Conservation (phyloP, 2,797 vertebrate genomes). For the Hypotaenidia philippensis region DNA sequence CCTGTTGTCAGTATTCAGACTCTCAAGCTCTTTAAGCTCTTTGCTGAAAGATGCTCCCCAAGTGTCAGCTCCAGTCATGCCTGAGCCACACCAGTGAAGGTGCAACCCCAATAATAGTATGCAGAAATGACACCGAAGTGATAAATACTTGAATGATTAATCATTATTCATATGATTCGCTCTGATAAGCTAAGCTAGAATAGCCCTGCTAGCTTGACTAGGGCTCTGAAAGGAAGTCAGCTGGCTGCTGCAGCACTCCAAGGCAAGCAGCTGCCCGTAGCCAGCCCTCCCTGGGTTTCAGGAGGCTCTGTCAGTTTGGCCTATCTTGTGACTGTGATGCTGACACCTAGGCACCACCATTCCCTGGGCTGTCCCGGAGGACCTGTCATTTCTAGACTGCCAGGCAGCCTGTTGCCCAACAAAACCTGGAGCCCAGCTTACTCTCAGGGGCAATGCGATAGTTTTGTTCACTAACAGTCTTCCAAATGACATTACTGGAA, state of each 20-base stretch:
- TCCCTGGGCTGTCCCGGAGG: neutral
- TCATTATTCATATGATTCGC: neutral
- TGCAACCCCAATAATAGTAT: neutral
- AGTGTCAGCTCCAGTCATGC: neutral
- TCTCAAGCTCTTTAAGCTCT: slow-evolving; percentile 40
- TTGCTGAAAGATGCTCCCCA: slow-evolving; percentile 51
- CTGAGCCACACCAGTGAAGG: neutral
- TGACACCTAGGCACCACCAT: neutral
- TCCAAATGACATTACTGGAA: neutral
- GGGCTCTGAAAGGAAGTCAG: neutral
- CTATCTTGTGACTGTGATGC: neutral
- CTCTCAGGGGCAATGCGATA: neutral
- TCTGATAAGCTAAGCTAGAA: neutral
- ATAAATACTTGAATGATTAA: slow-evolving; percentile 36
- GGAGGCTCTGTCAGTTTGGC: neutral
- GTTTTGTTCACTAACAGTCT: neutral
- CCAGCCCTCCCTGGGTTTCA: neutral
- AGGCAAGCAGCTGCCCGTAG: neutral
- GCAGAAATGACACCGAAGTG: slow-evolving; percentile 25
- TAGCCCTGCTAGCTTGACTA: neutral
- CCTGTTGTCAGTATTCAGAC: slow-evolving; percentile 50
- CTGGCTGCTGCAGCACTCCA: neutral
- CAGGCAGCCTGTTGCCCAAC: accelerated
- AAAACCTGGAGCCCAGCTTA: neutral
- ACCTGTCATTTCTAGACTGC: neutral